Evolutionary conservation across 2,888 invertebrate species (phyloP).

Genomic region (Drosophila colorata): DNA sequence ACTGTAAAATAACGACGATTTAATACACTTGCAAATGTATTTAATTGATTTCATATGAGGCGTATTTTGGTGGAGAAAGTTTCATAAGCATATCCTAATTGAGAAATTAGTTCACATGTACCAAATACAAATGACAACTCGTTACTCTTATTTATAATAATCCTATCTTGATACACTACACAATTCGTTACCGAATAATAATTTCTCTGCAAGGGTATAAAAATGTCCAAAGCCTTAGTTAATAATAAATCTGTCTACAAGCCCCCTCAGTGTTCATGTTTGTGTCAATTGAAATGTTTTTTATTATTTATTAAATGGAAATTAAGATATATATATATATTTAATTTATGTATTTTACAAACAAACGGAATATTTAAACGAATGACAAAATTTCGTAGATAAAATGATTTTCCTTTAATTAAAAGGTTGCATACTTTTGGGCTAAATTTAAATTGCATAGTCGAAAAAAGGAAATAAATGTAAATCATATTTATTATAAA

Average conservation of each 20-base stretch:
- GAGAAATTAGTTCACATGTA: too few species aligned
- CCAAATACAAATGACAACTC: not conserved
- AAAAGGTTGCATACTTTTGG: constrained; percentile 21
- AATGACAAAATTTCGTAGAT: not conserved
- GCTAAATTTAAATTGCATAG: not conserved
- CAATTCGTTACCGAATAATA: not conserved
- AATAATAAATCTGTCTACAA: not conserved
- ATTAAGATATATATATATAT: not conserved
- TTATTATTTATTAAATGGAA: constrained; percentile 1
- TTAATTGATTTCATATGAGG: too few species aligned
- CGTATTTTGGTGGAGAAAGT: too few species aligned
- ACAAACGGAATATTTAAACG: not conserved
- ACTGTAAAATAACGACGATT: not conserved
- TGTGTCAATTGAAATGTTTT: not conserved
- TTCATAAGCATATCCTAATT: too few species aligned
- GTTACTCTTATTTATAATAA: too few species aligned
- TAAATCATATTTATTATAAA: not conserved
- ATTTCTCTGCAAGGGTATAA: not conserved
- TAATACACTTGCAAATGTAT: not conserved
- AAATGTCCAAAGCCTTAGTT: not conserved
- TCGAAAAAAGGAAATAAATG: not conserved
- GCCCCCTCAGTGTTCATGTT: not conserved
- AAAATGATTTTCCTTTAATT: not conserved
- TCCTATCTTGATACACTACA: not conserved
- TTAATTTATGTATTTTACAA: not conserved